phyloP scores from a whole-genome alignment of 1,140 invertebrate species.

The Aphidius gifuensis region DNA sequence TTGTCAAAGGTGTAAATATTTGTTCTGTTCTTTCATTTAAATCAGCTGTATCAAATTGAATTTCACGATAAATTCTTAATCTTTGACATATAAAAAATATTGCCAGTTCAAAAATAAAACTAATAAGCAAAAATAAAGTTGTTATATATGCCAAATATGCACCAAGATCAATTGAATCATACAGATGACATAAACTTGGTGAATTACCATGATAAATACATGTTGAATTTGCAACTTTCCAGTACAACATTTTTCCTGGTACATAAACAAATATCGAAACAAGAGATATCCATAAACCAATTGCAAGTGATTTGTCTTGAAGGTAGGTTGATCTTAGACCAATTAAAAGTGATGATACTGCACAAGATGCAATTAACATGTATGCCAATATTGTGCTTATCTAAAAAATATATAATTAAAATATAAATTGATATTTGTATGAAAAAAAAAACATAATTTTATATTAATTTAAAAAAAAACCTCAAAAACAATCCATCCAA shows the following conservation, averaged over 20 bases:
- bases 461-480: slow-evolving; percentile 26
- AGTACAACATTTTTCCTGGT: slow-evolving; percentile 58
- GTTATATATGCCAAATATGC: slow-evolving; percentile 43
- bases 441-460: not conserved
- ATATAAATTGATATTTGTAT: not conserved
- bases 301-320: slow-evolving; percentile 60
- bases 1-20: slow-evolving; percentile 27
- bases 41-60: slow-evolving; percentile 14
- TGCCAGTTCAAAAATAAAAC: slow-evolving; percentile 33
- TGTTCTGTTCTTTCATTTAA: slow-evolving; percentile 27
- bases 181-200: slow-evolving; percentile 35
- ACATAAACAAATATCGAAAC: slow-evolving; percentile 57
- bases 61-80: slow-evolving; percentile 36
- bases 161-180: slow-evolving; percentile 37
- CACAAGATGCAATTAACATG: slow-evolving; percentile 42
- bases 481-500: slow-evolving; percentile 59
- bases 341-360: slow-evolving; percentile 60
- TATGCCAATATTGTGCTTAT: slow-evolving; percentile 37
- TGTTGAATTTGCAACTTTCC: slow-evolving; percentile 46
- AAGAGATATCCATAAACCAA: slow-evolving; percentile 59
- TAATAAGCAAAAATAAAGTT: slow-evolving; percentile 32
- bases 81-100: slow-evolving; percentile 38
- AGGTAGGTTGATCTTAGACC: slow-evolving; percentile 54
- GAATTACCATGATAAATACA: slow-evolving; percentile 41
- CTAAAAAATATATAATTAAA: slow-evolving; percentile 28